Base-by-base conservation (phyloP, 2,113 vertebrate species). In the Pseudorasbora parva region DNA sequence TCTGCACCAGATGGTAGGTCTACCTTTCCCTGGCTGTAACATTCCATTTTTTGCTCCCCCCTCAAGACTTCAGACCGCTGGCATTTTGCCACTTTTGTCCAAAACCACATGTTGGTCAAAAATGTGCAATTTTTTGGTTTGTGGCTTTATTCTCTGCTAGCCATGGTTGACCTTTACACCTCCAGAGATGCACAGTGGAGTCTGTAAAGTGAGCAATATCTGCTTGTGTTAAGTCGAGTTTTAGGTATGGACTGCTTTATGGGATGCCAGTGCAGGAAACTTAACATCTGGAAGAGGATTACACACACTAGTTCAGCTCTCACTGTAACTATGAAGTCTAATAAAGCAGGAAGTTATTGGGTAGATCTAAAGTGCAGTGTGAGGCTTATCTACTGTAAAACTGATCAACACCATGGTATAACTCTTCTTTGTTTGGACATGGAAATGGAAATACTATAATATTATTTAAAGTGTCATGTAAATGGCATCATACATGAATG, bases 261-360 rank as follows among this genome's bases (percentile, higher is more conserved):
- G 85, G 82, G 81, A 21, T 54, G 78, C 89, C 87, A 72, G 88
- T 49, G 71, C 87, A 87, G 84, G 2, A 56, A 89, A 72, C 84
- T 59, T 73, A 85, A 91, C 90, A 92, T 92, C 91, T 93, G 92
- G 89, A 91, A 76, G 49, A 59, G 86, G 73, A 83, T 71, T 84
- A 75, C 60, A 83, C 84, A 90, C 92, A 88, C 90, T 88, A 90
- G 88, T 90, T 86, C 87, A 84, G 75, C 90, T 91, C 85, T 82
- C 86, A 85, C 86, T 71, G 43, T 89, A 88, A 82, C 82, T 83
- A 78, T 87, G 64, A 83, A 85, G 87, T 91, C 85, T 73, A 85
- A 82, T 91, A 90, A 92, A 85, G 87, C 78, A 81, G 78, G 19
- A 45, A 78, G 43, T 79, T 64, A 49, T 64, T 49, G 9, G 25